Conservation (phyloP, 2,113 vertebrate genomes). For the Anguilla japonica region DNA sequence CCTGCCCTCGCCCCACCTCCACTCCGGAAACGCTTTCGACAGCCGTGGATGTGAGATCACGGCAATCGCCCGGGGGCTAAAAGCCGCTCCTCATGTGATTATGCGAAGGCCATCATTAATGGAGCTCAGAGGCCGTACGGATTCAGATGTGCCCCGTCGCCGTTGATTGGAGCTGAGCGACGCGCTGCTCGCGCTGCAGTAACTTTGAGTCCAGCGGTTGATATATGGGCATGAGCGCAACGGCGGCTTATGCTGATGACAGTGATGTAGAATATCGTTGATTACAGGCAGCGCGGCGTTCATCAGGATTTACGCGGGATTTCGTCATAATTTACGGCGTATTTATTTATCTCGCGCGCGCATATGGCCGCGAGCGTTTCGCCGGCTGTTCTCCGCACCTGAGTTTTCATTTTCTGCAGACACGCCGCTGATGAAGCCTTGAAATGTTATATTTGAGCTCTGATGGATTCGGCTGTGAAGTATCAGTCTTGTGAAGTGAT, state of each 20-base stretch:
- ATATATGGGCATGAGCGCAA: too few relatives aligned
- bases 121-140: not conserved
- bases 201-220: not conserved
- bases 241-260: too few relatives aligned
- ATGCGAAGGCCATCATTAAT: not conserved
- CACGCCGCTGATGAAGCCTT: not conserved
- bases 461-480: not conserved
- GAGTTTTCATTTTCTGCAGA: not conserved
- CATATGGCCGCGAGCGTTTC: too few relatives aligned
- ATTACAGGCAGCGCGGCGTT: too few relatives aligned
- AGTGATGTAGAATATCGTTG: too few relatives aligned
- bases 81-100: not conserved
- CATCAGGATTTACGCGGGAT: too few relatives aligned
- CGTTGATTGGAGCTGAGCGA: not conserved
- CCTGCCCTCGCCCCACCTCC: not conserved
- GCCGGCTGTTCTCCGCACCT: not conserved
- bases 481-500: not conserved
- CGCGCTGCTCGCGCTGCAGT: not conserved
- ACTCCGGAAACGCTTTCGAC: not conserved
- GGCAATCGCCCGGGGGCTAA: not conserved
- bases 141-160: not conserved
- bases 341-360: too few relatives aligned
- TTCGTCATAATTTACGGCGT: too few relatives aligned
- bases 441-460: not conserved
- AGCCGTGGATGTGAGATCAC: not conserved